Evolutionary conservation across 2,113 vertebrate genomes (phyloP).

Genomic region (Brachypteracias leptosomus): DNA sequence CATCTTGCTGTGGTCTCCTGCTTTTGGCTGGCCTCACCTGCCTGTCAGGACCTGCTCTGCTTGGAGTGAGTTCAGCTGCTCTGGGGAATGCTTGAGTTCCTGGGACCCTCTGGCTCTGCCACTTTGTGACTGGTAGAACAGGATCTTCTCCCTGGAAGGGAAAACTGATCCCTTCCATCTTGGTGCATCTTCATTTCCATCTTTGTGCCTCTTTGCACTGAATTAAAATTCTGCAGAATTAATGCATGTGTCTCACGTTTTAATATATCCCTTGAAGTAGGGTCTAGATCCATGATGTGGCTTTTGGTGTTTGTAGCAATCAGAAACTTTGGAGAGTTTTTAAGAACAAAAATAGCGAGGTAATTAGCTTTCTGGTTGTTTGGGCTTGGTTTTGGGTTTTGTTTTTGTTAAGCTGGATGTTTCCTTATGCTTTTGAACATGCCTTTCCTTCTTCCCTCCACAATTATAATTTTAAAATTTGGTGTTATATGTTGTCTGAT

Average conservation of each 20-base stretch:
- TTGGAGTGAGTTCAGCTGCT: neutral
- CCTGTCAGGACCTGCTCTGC: neutral
- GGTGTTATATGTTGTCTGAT: neutral
- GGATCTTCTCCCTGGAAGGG: neutral
- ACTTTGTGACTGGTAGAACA: neutral
- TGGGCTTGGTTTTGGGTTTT: neutral
- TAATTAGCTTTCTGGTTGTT: neutral
- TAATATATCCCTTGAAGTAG: neutral
- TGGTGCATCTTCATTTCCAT: neutral
- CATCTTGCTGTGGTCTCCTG: neutral
- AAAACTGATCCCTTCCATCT: neutral
- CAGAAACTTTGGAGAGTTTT: neutral
- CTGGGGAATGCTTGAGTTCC: neutral
- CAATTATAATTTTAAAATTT: neutral
- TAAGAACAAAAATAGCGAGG: neutral
- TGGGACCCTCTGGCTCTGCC: neutral
- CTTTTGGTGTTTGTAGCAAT: neutral
- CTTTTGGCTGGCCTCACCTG: neutral
- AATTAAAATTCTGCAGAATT: neutral
- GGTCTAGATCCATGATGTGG: neutral
- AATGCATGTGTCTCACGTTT: neutral
- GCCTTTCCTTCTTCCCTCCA: neutral
- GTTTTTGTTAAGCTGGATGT: neutral
- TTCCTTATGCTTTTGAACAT: neutral
- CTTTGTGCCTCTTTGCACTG: neutral